phyloP scores from a whole-genome alignment of 37 sponge, comb jelly and placozoan species.

The Diacarnus erythraeanus region DNA sequence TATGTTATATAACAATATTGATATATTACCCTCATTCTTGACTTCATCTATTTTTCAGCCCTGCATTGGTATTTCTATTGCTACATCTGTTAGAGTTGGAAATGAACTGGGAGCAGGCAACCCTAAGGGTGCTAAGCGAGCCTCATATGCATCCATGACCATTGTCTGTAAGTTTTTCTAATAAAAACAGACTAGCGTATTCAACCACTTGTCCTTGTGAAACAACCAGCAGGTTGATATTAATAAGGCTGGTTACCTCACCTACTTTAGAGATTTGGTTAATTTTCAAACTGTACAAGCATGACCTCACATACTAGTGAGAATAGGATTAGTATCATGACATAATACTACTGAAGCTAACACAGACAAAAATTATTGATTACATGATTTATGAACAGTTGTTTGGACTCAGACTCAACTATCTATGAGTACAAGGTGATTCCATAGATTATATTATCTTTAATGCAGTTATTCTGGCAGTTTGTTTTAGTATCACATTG shows the following conservation, averaged over 20 bases:
- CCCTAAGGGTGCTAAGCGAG: slow-evolving; percentile 33
- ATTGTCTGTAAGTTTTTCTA: slow-evolving; percentile 24
- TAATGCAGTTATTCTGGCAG: slow-evolving; percentile 11
- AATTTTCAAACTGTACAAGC: too few species aligned
- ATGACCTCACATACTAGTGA: too few species aligned
- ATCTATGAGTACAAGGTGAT: too few species aligned
- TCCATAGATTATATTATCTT: too few species aligned
- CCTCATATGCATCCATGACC: slow-evolving; percentile 15
- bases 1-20: neutral
- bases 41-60: too few species aligned
- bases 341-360: too few species aligned
- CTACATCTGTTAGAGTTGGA: slow-evolving; percentile 52
- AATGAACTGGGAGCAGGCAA: slow-evolving; percentile 71
- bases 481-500: neutral
- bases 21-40: neutral
- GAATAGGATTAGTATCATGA: too few species aligned
- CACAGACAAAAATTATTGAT: too few species aligned
- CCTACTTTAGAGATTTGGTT: neutral
- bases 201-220: neutral
- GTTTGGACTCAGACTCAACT: too few species aligned
- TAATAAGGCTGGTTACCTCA: neutral
- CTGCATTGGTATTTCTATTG: slow-evolving; percentile 26
- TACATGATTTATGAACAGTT: too few species aligned
- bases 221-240: too few species aligned
- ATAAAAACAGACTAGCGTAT: too few species aligned